Percentiles rank a stretch among this genome's conserved stretches.
These are phyloP conservation scores for Noturus placidus DNA, from an alignment of 2,113 vertebrate species.

Conservation along the genomic window DNA sequence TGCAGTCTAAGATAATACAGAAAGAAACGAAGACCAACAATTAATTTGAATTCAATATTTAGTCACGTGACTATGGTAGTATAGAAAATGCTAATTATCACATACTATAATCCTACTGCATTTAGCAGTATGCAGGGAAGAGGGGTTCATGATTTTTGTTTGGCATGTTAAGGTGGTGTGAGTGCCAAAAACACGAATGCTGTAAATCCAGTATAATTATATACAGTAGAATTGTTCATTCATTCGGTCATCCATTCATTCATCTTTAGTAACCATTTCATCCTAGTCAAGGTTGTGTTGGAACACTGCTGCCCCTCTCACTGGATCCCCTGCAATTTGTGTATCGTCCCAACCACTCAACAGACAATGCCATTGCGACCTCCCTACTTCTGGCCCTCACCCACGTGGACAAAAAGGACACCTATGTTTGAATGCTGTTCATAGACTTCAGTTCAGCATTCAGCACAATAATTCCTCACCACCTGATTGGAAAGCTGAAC, in stretches of 20 bases:
- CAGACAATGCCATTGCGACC: too few relatives aligned
- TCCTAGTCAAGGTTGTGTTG: neutral
- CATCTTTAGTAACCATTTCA: neutral
- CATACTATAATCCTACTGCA: neutral
- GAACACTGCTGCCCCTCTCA: neutral
- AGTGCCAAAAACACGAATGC: neutral
- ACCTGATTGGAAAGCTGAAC: too few relatives aligned
- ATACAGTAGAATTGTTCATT: neutral
- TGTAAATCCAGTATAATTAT: neutral
- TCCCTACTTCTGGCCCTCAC: too few relatives aligned
- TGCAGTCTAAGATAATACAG: neutral
- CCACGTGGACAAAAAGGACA: too few relatives aligned
- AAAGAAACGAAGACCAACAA: neutral
- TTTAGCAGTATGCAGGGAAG: neutral
- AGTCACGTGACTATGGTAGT: neutral
- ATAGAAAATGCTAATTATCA: neutral
- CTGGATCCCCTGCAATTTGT: too few relatives aligned
- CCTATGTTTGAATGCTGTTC: too few relatives aligned
- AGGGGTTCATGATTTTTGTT: neutral
- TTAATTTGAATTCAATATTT: neutral
- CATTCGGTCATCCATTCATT: neutral
- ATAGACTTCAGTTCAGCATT: too few relatives aligned
- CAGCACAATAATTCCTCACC: too few relatives aligned
- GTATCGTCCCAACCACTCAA: too few relatives aligned
- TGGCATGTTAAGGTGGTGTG: neutral